Evolutionary conservation across 2,797 vertebrate genomes (phyloP).

Genomic region (Knipowitschia caucasica): DNA sequence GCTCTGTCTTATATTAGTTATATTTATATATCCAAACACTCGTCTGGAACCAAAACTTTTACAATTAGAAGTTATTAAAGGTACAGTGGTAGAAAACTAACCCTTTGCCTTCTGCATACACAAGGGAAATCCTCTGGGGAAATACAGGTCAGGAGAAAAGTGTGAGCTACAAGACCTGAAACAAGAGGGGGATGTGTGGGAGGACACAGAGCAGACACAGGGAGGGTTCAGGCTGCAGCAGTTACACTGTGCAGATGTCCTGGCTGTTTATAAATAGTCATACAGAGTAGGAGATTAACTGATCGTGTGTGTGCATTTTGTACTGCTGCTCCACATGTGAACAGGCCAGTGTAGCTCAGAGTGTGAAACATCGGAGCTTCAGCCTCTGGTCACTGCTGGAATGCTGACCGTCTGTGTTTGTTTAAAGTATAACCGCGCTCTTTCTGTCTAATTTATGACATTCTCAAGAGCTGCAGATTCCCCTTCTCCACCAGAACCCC

Average conservation of each 20-base stretch:
- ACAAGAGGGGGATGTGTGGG: constrained; percentile 61
- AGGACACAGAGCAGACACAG: constrained; percentile 13
- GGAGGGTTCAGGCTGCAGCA: not conserved
- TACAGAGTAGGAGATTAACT: too few species aligned
- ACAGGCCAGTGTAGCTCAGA: too few species aligned
- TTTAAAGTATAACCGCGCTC: constrained; percentile 13
- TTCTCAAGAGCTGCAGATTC: constrained; percentile 55
- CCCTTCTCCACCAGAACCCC: constrained; percentile 30
- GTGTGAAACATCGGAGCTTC: not conserved
- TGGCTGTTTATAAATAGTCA: not conserved
- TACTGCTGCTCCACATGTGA: too few species aligned
- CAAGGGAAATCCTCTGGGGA: constrained; percentile 57
- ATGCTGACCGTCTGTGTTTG: constrained; percentile 12
- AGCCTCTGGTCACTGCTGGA: constrained; percentile 3
- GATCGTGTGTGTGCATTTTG: too few species aligned
- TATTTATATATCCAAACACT: not conserved
- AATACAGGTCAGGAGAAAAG: constrained; percentile 58
- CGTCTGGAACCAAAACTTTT: not conserved
- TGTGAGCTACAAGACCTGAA: constrained; percentile 62
- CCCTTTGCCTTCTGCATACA: constrained; percentile 23
- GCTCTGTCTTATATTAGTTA: not conserved
- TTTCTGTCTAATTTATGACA: constrained; percentile 47
- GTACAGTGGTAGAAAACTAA: not conserved
- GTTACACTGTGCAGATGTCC: not conserved
- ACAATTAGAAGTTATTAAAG: too few species aligned